Base-by-base conservation (phyloP, 2,113 vertebrate genomes). In the Phylloscopus whistleri region DNA sequence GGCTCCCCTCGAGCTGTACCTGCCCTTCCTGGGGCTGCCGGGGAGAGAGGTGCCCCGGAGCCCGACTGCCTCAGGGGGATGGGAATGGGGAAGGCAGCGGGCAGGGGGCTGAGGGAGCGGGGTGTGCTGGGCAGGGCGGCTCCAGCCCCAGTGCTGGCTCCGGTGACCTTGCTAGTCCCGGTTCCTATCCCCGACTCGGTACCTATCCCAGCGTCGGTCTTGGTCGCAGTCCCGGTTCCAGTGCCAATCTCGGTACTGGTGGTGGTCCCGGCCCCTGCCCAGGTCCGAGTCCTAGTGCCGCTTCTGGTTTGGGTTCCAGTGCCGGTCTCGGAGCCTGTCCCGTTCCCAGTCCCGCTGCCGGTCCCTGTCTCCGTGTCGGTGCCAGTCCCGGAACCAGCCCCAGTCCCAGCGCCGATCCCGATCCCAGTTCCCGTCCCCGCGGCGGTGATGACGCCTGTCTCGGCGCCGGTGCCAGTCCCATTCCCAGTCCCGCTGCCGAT, bases 31-130 rank as follows among this genome's bases (percentile, higher is more conserved):
- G 27, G 55, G n/a, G 17, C 30, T 37, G 14, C 31, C 8, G 2
- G 28, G 35, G 8, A 46, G 9, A 14, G 62, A 46, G 4, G 16
- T 4, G 10, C 2, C 5, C 13, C 8, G 4, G 16, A 6, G 18
- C n/a, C 4, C 9, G 19, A 18, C 11, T 18, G 62, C 6, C 24
- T 20, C 11, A 43, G 28, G 14, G 15, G 16, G 24, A 35, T 3
- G 35, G 35, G 11, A 62, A 31, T 4, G 20, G 28, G 20, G 11
- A 31, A 14, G 4, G 31, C 27, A 30, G 10, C 7, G 33, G 37
- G 31, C 53, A 13, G 11, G 19, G 11, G 31, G 8, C 51, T 37
- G 69, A 10, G 6, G 51, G 52, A 51, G 16, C 3, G 5, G 9
- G 4, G 3, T 44, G 37, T 6, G 4, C 55, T 23, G 39, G 26